Conservation (phyloP, 2,888 invertebrate genomes). For the Tholera decimalis region DNA sequence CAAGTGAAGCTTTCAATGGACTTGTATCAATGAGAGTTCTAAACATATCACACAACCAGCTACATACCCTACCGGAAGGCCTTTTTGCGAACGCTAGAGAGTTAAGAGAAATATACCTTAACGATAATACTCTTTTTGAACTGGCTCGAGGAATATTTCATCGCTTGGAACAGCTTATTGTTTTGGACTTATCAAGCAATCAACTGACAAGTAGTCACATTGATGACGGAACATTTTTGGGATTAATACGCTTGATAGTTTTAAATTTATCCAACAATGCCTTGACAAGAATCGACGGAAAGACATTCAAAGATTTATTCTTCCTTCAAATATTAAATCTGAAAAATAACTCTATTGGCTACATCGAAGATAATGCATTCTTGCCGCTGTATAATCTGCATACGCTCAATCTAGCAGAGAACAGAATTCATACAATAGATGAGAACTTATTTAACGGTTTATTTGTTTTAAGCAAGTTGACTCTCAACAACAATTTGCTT, state of each 20-base stretch:
- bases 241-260: slow-evolving; percentile 96
- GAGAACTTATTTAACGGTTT: slow-evolving; percentile 96
- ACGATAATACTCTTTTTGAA: slow-evolving; percentile 96
- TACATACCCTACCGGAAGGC: slow-evolving; percentile 95
- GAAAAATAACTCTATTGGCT: slow-evolving; percentile 97
- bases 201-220: slow-evolving; percentile 96
- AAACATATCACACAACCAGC: slow-evolving; percentile 96
- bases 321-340: slow-evolving; percentile 96
- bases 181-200: slow-evolving; percentile 96
- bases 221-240: slow-evolving; percentile 96
- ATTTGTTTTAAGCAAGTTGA: slow-evolving; percentile 96
- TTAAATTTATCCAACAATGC: slow-evolving; percentile 96
- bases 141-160: slow-evolving; percentile 96
- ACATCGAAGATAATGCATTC: slow-evolving; percentile 97
- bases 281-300: slow-evolving; percentile 95
- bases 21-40: slow-evolving; percentile 95
- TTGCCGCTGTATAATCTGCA: slow-evolving; percentile 97
- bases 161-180: slow-evolving; percentile 95
- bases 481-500: slow-evolving; percentile 96
- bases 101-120: slow-evolving; percentile 95
- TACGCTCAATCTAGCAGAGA: slow-evolving; percentile 97
- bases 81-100: slow-evolving; percentile 96
- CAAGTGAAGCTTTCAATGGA: slow-evolving; percentile 95
- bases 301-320: slow-evolving; percentile 96
- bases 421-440: slow-evolving; percentile 95